Evolutionary conservation across 2,797 vertebrate species (phyloP).

Genomic region (Mormyrus proboscirostris): DNA sequence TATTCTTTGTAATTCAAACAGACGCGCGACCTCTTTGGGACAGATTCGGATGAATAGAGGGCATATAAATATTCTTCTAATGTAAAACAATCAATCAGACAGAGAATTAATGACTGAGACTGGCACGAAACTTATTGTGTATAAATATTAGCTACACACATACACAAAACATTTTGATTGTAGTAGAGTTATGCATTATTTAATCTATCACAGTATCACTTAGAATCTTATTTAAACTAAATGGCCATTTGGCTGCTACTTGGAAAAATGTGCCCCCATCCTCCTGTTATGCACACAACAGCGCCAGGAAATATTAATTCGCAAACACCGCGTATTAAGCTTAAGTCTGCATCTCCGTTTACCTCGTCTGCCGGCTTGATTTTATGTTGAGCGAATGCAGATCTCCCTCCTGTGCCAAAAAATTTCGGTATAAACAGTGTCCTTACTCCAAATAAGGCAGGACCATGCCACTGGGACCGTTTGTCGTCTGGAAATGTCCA

Average conservation of each 20-base stretch:
- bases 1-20: neutral
- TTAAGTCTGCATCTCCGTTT: neutral
- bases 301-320: neutral
- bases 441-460: constrained; percentile 8
- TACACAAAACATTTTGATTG: neutral
- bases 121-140: neutral
- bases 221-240: neutral
- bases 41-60: neutral
- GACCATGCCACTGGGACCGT: neutral
- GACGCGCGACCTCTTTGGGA: neutral
- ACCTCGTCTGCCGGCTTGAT: neutral
- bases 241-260: neutral
- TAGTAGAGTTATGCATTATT: neutral
- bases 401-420: neutral
- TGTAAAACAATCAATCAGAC: neutral
- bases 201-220: neutral
- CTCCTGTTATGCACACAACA: neutral
- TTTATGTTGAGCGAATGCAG: neutral
- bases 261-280: neutral
- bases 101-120: neutral
- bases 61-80: neutral
- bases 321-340: neutral
- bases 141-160: neutral
- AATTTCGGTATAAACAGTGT: neutral
- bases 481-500: neutral